Evolutionary conservation across 2,797 vertebrate species (phyloP).

Genomic region (Luscinia luscinia): DNA sequence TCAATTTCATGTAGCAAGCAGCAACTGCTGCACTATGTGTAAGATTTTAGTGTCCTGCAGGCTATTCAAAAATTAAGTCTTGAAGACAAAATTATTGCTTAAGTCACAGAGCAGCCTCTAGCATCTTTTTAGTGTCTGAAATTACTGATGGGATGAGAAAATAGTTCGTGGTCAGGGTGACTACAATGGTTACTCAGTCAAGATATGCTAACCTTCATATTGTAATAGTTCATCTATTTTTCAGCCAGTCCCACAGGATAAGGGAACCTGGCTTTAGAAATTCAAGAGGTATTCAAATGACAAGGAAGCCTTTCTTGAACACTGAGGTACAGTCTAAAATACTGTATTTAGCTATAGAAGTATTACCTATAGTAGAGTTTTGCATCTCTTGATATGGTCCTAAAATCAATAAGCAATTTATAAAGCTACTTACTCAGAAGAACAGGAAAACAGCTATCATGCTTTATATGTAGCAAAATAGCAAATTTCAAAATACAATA

Average conservation of each 20-base stretch:
- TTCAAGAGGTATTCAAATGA: constrained; percentile 9
- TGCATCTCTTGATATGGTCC: background rate
- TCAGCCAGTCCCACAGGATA: background rate
- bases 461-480: background rate
- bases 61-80: constrained; percentile 13
- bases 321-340: background rate
- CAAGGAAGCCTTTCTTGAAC: background rate
- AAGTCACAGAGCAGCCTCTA: background rate
- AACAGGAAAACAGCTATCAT: background rate
- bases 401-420: background rate
- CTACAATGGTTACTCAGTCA: background rate
- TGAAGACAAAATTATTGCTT: constrained; percentile 36
- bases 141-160: background rate
- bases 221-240: background rate
- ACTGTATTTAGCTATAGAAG: background rate
- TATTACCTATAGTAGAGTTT: background rate
- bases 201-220: background rate
- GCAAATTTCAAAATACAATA: background rate
- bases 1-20: background rate
- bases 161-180: background rate
- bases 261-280: background rate
- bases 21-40: background rate
- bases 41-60: background rate
- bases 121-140: background rate
- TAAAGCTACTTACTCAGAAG: background rate